Conservation (phyloP, 2,888 invertebrate genomes). For the Diarsia rubi region DNA sequence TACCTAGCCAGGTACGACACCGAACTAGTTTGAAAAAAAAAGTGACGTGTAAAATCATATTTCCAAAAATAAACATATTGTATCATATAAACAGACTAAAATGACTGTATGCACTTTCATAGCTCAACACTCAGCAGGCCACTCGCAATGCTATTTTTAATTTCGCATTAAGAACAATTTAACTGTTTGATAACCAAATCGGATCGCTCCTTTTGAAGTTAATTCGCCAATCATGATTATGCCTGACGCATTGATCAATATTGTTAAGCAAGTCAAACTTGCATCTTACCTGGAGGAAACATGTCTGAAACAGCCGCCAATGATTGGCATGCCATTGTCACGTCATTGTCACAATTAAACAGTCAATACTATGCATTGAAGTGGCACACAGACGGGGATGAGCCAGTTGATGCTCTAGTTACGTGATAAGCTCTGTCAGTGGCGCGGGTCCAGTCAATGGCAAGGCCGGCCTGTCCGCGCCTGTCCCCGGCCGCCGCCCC, state of each 20-base stretch:
- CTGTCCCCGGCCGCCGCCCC: not conserved
- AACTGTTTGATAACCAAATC: conserved; percentile 14
- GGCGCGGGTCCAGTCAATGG: not conserved
- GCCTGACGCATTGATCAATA: not conserved
- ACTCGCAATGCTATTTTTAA: not conserved
- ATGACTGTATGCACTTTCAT: not conserved
- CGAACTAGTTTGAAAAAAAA: too few species aligned
- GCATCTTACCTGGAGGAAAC: not conserved
- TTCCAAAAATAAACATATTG: not conserved
- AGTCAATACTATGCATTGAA: not conserved
- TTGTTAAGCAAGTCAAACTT: not conserved
- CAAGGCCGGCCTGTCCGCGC: not conserved
- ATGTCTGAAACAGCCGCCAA: not conserved
- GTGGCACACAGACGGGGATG: not conserved
- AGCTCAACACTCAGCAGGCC: not conserved
- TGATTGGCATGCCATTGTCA: too few species aligned
- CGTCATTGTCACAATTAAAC: conserved; percentile 1
- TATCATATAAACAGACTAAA: not conserved
- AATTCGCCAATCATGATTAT: not conserved
- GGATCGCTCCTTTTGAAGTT: conserved; percentile 28
- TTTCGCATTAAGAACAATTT: conserved; percentile 18
- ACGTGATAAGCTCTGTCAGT: not conserved
- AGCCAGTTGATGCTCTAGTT: conserved; percentile 4
- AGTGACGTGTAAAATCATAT: too few species aligned
- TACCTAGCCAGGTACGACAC: too few species aligned